Percentiles rank a stretch among this genome's conserved stretches.
These are phyloP conservation scores for Pelodytes ibericus DNA, from an alignment of 2,797 vertebrate species.

Conservation along the genomic window DNA sequence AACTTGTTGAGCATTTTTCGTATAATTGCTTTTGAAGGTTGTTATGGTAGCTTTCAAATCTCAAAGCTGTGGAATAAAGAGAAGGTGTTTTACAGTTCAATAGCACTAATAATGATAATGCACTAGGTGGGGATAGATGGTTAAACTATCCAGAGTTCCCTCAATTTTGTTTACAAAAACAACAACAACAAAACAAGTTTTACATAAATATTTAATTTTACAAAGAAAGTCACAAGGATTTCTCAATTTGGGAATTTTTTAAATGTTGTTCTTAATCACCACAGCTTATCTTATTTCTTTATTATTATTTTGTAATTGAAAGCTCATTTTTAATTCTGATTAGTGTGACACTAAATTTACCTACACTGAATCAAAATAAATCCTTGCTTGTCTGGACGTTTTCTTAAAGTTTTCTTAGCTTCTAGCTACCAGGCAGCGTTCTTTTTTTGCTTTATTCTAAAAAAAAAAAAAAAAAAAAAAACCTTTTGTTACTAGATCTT, in stretches of 20 bases:
- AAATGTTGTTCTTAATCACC: no score
- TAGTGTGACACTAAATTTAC: constrained; percentile 16
- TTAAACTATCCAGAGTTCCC: constrained; percentile 18
- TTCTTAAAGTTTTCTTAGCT: background rate
- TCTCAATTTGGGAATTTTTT: no score
- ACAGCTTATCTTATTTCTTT: no score
- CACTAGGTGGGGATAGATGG: constrained; percentile 16
- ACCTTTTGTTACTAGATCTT: constrained; percentile 25
- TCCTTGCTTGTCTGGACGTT: background rate
- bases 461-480: constrained; percentile 16
- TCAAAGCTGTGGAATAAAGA: constrained; percentile 27
- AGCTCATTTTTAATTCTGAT: constrained; percentile 23
- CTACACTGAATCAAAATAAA: constrained; percentile 10
- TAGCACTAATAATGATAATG: constrained; percentile 40
- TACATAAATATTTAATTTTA: background rate
- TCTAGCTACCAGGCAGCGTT: constrained; percentile 6
- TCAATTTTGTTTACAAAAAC: background rate
- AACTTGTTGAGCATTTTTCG: constrained; percentile 31
- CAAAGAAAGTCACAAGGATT: no score
- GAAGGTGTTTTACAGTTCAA: constrained; percentile 47
- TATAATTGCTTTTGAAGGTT: constrained; percentile 41
- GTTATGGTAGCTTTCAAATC: constrained; percentile 35
- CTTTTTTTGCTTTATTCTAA: constrained; percentile 18
- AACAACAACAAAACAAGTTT: background rate
- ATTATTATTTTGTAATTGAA: background rate